A percentile compares a stretch with the other conserved stretches of the same genome.
Conservation (phyloP, 2,888 invertebrate species). For the Cancer borealis region DNA sequence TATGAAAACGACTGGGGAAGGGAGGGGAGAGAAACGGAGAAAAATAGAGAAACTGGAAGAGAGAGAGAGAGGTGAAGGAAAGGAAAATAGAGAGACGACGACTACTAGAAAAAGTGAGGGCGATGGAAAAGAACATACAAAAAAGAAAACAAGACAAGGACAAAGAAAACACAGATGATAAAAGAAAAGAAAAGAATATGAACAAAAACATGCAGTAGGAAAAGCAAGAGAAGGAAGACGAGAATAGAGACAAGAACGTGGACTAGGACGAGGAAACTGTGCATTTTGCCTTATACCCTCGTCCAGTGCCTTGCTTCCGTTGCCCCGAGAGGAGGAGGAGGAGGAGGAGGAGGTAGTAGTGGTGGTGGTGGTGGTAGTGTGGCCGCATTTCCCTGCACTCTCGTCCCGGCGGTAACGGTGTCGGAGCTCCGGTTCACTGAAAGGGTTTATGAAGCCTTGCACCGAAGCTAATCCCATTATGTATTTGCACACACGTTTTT, state of each 20-base stretch:
- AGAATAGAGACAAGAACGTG: too few species aligned
- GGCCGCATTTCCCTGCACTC: background rate
- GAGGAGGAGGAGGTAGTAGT: too few species aligned
- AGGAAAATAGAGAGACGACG: background rate
- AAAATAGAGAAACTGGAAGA: background rate
- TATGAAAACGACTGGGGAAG: constrained; percentile 9
- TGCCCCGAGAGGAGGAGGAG: too few species aligned
- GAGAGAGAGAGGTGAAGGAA: background rate
- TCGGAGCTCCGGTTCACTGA: constrained; percentile 16
- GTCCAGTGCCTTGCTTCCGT: background rate
- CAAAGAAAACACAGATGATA: background rate
- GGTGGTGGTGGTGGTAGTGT: background rate
- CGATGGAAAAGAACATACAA: background rate
- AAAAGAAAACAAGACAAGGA: background rate
- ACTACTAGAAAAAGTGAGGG: background rate
- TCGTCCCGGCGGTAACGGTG: background rate
- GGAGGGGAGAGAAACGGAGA: background rate
- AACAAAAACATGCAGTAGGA: background rate
- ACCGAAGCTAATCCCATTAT: background rate
- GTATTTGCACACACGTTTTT: constrained; percentile 40
- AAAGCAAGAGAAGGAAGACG: background rate
- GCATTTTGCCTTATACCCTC: background rate
- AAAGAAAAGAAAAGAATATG: background rate
- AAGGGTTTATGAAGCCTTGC: background rate
- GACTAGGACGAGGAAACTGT: background rate